Conservation (phyloP, 1,140 invertebrate genomes). For the Cydia strobilella region DNA sequence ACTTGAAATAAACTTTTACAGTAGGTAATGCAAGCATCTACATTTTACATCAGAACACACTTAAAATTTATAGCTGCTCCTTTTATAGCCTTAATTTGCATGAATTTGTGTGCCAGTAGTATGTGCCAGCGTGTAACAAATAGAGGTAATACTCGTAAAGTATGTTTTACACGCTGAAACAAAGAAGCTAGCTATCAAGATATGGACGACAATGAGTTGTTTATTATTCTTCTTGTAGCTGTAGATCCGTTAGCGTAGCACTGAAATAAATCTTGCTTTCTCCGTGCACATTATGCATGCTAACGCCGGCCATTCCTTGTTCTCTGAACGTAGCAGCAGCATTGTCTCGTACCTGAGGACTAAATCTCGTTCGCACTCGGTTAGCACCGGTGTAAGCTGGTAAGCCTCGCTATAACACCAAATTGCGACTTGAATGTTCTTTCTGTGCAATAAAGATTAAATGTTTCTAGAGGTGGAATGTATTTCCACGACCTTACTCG, state of each 20-base stretch:
- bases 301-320: slow-evolving; percentile 50
- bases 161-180: slow-evolving; percentile 1
- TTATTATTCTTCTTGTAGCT: slow-evolving; percentile 35
- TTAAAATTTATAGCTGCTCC: not conserved
- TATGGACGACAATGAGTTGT: slow-evolving; percentile 26
- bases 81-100: slow-evolving; percentile 17
- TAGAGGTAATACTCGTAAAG: too few relatives aligned
- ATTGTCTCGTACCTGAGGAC: slow-evolving; percentile 29
- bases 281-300: slow-evolving; percentile 60
- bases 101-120: slow-evolving; percentile 4
- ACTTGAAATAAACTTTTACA: not conserved
- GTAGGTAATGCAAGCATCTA: not conserved
- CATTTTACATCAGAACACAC: not conserved
- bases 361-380: slow-evolving; percentile 24
- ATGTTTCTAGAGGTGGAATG: not conserved
- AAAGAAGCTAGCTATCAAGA: not conserved
- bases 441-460: slow-evolving; percentile 18
- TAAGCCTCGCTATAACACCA: slow-evolving; percentile 23
- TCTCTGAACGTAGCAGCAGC: slow-evolving; percentile 27
- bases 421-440: slow-evolving; percentile 24
- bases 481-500: not conserved
- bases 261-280: slow-evolving; percentile 59
- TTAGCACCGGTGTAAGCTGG: slow-evolving; percentile 22
- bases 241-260: slow-evolving; percentile 40
- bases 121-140: too few relatives aligned